phyloP scores from a whole-genome alignment of 1,140 invertebrate species.

The Artemia franciscana region DNA sequence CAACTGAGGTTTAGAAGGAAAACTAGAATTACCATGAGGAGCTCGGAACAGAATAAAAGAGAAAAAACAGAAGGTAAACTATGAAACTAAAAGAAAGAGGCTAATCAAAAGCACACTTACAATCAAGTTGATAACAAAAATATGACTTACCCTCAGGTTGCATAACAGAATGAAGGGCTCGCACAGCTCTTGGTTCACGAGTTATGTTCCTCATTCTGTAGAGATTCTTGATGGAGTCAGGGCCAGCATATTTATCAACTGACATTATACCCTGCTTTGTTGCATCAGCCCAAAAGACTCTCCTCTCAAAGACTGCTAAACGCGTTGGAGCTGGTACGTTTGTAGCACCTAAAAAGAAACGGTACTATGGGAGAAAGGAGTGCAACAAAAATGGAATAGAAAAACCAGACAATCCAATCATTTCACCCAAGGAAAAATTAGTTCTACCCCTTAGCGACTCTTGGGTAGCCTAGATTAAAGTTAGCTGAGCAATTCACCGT shows the following conservation, averaged over 20 bases:
- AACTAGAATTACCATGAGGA: too few relatives aligned
- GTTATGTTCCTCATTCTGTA: constrained; percentile 47
- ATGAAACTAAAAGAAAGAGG: too few relatives aligned
- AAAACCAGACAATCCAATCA: too few relatives aligned
- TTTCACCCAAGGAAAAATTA: too few relatives aligned
- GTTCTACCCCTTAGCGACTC: too few relatives aligned
- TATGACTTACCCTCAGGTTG: constrained; percentile 31
- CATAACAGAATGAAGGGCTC: constrained; percentile 47
- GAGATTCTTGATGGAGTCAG: constrained; percentile 40
- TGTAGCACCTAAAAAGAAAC: constrained; percentile 32
- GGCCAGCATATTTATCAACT: constrained; percentile 64
- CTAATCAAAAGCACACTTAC: too few relatives aligned
- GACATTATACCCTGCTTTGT: constrained; percentile 83
- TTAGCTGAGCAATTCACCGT: too few relatives aligned
- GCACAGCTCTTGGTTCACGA: constrained; percentile 58
- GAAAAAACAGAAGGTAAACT: too few relatives aligned
- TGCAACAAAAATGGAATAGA: background rate
- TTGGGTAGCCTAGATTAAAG: too few relatives aligned
- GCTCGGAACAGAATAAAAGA: too few relatives aligned
- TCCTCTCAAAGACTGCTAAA: constrained; percentile 66
- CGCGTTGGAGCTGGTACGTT: constrained; percentile 60
- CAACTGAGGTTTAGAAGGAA: too few relatives aligned
- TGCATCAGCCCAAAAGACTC: constrained; percentile 82
- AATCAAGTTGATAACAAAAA: constrained; percentile 41
- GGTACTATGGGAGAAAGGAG: constrained; percentile 2